Evolutionary conservation across 2,888 invertebrate species (phyloP).

Genomic region (Rapana venosa): DNA sequence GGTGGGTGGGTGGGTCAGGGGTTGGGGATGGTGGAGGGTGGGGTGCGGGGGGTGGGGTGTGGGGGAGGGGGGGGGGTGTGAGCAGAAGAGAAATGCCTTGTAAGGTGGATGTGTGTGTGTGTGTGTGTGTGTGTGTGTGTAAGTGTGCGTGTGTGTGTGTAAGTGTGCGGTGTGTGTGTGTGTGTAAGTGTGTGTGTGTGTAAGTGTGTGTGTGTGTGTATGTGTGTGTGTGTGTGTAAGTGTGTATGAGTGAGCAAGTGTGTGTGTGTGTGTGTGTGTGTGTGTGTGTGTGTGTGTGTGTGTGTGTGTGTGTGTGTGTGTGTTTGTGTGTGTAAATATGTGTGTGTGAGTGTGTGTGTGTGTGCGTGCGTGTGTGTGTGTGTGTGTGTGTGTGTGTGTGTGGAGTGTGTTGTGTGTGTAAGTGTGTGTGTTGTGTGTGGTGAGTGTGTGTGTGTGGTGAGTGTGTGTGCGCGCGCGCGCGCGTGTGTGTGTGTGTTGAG

Average conservation of each 20-base stretch:
- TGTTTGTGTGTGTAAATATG: neutral
- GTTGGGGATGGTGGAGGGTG: no score
- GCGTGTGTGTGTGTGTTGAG: no score
- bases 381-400: neutral
- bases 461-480: neutral
- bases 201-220: no score
- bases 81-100: no score
- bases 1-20: no score
- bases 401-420: neutral
- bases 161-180: no score
- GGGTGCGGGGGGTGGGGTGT: no score
- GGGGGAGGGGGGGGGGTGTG: no score
- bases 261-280: neutral
- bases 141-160: no score
- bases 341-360: neutral
- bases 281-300: conserved; percentile 6
- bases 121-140: no score
- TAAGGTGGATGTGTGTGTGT: no score
- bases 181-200: no score
- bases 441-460: conserved; percentile 2
- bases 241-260: neutral
- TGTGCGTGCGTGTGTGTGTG: neutral
- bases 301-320: neutral
- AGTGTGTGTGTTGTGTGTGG: conserved; percentile 27
- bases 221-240: neutral